Evolutionary conservation across 1,140 invertebrate species (phyloP).

Genomic region (Apis dorsata): DNA sequence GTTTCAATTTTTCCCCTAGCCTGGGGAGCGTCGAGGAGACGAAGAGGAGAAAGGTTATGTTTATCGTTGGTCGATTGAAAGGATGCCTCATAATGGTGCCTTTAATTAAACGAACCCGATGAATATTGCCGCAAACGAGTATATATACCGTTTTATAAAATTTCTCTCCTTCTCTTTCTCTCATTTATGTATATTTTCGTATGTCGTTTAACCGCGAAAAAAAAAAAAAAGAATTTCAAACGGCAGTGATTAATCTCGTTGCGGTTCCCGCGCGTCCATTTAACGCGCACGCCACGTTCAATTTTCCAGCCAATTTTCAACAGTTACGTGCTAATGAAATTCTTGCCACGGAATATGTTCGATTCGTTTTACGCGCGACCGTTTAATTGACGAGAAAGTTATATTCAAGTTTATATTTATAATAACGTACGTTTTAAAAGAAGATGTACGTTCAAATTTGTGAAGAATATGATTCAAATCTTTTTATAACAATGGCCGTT

Average conservation of each 20-base stretch:
- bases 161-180: neutral
- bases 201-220: neutral
- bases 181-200: too few relatives aligned
- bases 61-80: conserved; percentile 9
- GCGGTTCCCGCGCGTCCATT: conserved; percentile 10
- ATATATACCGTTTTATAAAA: conserved; percentile 34
- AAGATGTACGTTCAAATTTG: neutral
- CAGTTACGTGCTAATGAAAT: conserved; percentile 21
- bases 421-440: neutral
- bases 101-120: conserved; percentile 23
- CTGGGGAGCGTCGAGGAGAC: too few relatives aligned
- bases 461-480: neutral
- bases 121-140: neutral
- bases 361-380: neutral
- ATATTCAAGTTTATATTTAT: neutral
- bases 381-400: conserved; percentile 4
- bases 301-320: conserved; percentile 35
- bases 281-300: conserved; percentile 16
- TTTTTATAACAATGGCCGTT: neutral
- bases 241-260: conserved; percentile 13
- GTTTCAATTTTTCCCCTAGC: neutral
- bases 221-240: neutral
- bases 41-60: neutral
- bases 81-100: neutral
- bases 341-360: neutral